Conservation (phyloP, 2,113 vertebrate genomes). For the Physeter macrocephalus region DNA sequence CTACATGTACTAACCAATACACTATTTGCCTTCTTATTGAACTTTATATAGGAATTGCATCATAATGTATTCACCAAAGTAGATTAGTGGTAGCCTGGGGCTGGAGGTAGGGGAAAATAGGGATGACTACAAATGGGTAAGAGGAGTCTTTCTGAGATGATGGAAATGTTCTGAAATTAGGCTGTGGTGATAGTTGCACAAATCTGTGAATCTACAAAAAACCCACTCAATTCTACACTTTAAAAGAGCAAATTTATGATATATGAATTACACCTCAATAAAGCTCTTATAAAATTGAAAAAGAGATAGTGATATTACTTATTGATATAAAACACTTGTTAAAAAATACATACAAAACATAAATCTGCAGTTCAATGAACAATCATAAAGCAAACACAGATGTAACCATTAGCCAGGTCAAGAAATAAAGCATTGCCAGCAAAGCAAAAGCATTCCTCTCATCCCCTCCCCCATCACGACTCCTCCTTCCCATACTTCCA, state of each 20-base stretch:
- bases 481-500: not conserved
- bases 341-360: not conserved
- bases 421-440: not conserved
- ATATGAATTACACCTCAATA: not conserved
- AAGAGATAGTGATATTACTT: not conserved
- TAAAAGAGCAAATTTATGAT: not conserved
- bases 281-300: not conserved
- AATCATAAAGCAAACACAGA: not conserved
- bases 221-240: not conserved
- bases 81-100: not conserved
- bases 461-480: too few relatives aligned
- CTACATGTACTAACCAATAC: not conserved
- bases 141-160: not conserved
- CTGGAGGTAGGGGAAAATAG: not conserved
- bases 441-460: not conserved
- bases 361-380: not conserved
- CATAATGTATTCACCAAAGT: not conserved
- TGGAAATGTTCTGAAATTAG: not conserved
- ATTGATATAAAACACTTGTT: constrained; percentile 23
- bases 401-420: not conserved
- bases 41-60: not conserved
- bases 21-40: not conserved
- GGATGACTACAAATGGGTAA: not conserved
- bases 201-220: not conserved
- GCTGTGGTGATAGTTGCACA: not conserved